These are phyloP conservation scores for Eumacrocentrus americanus DNA, from an alignment of 2,888 invertebrate genomes.

Conservation along the genomic window DNA sequence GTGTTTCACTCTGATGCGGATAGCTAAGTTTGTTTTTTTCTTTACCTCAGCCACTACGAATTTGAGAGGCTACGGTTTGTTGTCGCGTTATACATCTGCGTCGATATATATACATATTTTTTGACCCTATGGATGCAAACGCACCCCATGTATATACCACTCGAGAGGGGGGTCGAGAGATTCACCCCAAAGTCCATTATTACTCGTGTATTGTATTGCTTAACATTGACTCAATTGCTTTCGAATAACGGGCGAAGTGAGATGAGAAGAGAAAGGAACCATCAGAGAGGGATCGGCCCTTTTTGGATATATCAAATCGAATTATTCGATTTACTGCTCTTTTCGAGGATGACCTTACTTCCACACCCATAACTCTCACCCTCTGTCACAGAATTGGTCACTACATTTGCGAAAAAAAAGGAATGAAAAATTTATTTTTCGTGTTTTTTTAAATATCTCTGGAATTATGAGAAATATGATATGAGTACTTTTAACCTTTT, in stretches of 20 bases:
- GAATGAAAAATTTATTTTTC: background rate
- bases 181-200: constrained; percentile 61
- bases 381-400: constrained; percentile 1
- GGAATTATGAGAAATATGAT: too few species aligned
- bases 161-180: constrained; percentile 49
- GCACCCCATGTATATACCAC: constrained; percentile 28
- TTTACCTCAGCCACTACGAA: constrained; percentile 1
- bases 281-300: constrained; percentile 27
- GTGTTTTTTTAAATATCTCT: too few species aligned
- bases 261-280: constrained; percentile 21
- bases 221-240: constrained; percentile 62
- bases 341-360: constrained; percentile 41
- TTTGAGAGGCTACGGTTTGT: constrained; percentile 51
- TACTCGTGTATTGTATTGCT: constrained; percentile 61
- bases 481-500: too few species aligned
- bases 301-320: constrained; percentile 54
- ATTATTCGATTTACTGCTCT: constrained; percentile 61
- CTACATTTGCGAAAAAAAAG: background rate
- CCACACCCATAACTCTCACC: constrained; percentile 42
- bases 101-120: constrained; percentile 46
- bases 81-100: constrained; percentile 60
- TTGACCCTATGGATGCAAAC: background rate
- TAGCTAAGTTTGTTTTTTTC: background rate
- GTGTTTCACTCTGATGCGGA: constrained; percentile 4
- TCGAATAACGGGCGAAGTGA: constrained; percentile 54